Evolutionary conservation across 2,797 vertebrate species (phyloP).

Genomic region (Coregonus ussuriensis): DNA sequence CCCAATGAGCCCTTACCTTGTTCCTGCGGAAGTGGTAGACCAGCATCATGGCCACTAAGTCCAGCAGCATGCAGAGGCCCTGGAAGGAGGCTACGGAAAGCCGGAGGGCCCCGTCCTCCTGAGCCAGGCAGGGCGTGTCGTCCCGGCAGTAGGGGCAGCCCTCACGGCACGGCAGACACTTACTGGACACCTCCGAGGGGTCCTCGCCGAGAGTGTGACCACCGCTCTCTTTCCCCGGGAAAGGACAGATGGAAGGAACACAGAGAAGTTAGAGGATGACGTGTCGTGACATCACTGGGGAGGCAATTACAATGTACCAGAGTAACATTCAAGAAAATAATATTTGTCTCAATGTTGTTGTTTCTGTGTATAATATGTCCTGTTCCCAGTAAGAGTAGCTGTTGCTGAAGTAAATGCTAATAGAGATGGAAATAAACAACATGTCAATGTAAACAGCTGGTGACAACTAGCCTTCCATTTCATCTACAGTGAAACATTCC

Average conservation of each 20-base stretch:
- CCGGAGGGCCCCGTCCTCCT: constrained; percentile 85
- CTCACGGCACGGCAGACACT: constrained; percentile 90
- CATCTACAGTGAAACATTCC: too few relatives aligned
- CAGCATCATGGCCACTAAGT: constrained; percentile 82
- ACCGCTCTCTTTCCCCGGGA: constrained; percentile 80
- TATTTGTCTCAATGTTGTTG: too few relatives aligned
- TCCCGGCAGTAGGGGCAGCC: constrained; percentile 90
- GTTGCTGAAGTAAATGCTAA: too few relatives aligned
- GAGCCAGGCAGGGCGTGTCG: constrained; percentile 90
- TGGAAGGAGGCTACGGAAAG: constrained; percentile 92
- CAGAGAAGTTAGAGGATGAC: neutral
- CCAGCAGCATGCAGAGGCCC: constrained; percentile 87
- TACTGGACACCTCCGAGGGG: constrained; percentile 76
- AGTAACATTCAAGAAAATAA: neutral
- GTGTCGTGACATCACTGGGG: neutral
- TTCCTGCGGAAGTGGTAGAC: constrained; percentile 93
- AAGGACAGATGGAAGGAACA: constrained; percentile 18
- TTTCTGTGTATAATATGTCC: too few relatives aligned
- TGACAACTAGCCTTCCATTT: too few relatives aligned
- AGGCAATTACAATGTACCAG: neutral
- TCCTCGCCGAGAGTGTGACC: constrained; percentile 36
- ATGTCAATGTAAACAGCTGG: too few relatives aligned
- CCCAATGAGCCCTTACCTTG: constrained; percentile 81
- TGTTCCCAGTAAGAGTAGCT: too few relatives aligned
- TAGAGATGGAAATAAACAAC: too few relatives aligned